Evolutionary conservation across 2,888 invertebrate genomes (phyloP).

Genomic region (Phrixothrix hirtus): DNA sequence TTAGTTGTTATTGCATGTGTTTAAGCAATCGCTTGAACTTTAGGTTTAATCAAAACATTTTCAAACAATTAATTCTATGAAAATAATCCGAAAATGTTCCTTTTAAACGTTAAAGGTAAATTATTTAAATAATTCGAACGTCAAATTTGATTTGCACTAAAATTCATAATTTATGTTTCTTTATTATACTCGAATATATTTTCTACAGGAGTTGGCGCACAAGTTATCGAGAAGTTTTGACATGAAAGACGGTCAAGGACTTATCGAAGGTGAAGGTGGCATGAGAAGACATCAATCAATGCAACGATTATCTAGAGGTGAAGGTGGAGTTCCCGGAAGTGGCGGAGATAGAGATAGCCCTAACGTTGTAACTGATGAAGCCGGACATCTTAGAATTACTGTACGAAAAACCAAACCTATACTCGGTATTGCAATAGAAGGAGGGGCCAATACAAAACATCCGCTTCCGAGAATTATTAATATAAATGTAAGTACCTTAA

Average conservation of each 20-base stretch:
- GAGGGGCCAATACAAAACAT: conserved; percentile 94
- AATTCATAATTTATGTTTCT: too few species aligned
- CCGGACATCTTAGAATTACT: conserved; percentile 84
- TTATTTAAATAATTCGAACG: too few species aligned
- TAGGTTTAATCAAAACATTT: too few species aligned
- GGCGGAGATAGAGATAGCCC: conserved; percentile 57
- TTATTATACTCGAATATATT: too few species aligned
- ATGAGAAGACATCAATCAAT: conserved; percentile 77
- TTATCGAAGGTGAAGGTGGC: conserved; percentile 66
- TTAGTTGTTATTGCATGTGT: too few species aligned
- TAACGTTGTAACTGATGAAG: conserved; percentile 80
- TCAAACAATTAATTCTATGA: too few species aligned
- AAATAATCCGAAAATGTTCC: too few species aligned
- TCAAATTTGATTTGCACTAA: too few species aligned
- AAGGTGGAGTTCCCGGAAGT: conserved; percentile 54
- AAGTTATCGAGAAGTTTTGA: conserved; percentile 85
- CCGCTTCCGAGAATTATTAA: conserved; percentile 93
- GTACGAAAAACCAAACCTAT: conserved; percentile 93
- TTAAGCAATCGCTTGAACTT: too few species aligned
- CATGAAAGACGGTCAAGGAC: conserved; percentile 82
- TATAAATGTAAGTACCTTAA: conserved; percentile 90
- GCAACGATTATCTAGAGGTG: conserved; percentile 71
- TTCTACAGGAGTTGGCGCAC: conserved; percentile 77
- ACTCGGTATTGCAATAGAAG: conserved; percentile 95
- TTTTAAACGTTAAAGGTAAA: too few species aligned